Evolutionary conservation across 1,140 invertebrate species (phyloP), one percentile per base, ranked within the genome.

Genomic region (Oreohelix idahoensis): DNA sequence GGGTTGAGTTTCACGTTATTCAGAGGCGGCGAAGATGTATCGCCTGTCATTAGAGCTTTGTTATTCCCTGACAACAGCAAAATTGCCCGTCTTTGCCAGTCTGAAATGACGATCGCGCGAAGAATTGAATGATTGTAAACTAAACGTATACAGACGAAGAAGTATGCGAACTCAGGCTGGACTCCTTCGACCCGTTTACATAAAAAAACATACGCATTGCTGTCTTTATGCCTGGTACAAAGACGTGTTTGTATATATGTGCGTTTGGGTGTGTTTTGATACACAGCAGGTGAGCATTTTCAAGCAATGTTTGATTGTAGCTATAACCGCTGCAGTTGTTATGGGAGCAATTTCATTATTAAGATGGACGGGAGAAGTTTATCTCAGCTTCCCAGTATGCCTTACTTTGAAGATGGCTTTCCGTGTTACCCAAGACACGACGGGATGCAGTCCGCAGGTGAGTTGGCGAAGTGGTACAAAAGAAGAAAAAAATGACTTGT

Each of bases 211-310:
- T 58, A 58, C 15, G 26, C 53, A n/a, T 58, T 58, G 53, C 53
- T 66, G 63, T 32, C 8, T 66, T 66, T 66, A 32, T 66, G 63
- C 63, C 63, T 1, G 29, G 5, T 13, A 66, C 63, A 66, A 66
- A 66, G 63, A 8, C n/a, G 5, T 66, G 63, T 66, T 66, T 66
- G 63, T 66, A n/a, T 66, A 13, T 66, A 11, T 66, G 20, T 66
- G 63, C 63, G 1, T 66, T 66, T 29, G 63, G n/a, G n/a, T 66
- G 63, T 66, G 63, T 66, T 66, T 66, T 32, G n/a, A 66, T 23
- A 17, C 63, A n/a, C 63, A 15, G 63, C 63, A n/a, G 63, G 63
- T 35, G 63, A 66, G n/a, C n/a, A 32, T 29, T 23, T 32, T 66
- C n/a, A 66, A 8, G 53, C 63, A 8, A 4, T 32, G 63, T 66